A percentile compares a stretch with the other conserved stretches of the same genome.
Conservation (phyloP, 2,797 vertebrate species). For the Tamandua tetradactyla region DNA sequence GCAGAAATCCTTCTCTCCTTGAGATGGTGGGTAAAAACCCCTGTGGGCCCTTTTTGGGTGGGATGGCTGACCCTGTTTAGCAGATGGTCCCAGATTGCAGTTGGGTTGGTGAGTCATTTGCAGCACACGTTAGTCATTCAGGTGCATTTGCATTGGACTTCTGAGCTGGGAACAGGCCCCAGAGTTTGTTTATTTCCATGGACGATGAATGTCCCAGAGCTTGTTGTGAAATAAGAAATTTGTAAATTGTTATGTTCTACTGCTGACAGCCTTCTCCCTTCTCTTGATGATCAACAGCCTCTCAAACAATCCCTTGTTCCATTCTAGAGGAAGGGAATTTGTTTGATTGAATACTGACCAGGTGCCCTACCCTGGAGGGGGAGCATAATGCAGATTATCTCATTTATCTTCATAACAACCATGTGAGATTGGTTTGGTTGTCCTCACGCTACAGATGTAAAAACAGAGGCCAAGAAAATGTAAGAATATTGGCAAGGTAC, state of each 20-base stretch:
- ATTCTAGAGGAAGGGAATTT: neutral
- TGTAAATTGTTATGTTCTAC: slow-evolving; percentile 83
- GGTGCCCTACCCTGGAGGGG: neutral
- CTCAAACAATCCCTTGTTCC: slow-evolving; percentile 19
- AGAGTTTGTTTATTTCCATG: slow-evolving; percentile 75
- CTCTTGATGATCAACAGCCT: slow-evolving; percentile 67
- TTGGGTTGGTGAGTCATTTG: slow-evolving; percentile 60
- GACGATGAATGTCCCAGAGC: slow-evolving; percentile 68
- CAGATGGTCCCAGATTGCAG: slow-evolving; percentile 71
- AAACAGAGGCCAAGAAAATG: neutral
- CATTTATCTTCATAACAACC: neutral
- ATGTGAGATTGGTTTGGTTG: neutral
- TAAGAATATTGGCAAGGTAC: neutral
- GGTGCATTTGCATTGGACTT: slow-evolving; percentile 68
- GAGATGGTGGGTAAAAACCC: neutral
- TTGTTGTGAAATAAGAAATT: slow-evolving; percentile 81
- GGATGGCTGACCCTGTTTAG: neutral
- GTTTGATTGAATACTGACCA: slow-evolving; percentile 23
- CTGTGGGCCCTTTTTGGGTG: neutral
- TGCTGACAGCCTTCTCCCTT: slow-evolving; percentile 68
- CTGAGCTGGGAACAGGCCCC: slow-evolving; percentile 61
- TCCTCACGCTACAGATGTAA: neutral
- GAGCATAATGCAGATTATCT: neutral
- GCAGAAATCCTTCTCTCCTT: neutral
- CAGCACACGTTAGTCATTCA: slow-evolving; percentile 71